Evolutionary conservation across 2,797 vertebrate genomes (phyloP).

Genomic region (Galago senegalensis): DNA sequence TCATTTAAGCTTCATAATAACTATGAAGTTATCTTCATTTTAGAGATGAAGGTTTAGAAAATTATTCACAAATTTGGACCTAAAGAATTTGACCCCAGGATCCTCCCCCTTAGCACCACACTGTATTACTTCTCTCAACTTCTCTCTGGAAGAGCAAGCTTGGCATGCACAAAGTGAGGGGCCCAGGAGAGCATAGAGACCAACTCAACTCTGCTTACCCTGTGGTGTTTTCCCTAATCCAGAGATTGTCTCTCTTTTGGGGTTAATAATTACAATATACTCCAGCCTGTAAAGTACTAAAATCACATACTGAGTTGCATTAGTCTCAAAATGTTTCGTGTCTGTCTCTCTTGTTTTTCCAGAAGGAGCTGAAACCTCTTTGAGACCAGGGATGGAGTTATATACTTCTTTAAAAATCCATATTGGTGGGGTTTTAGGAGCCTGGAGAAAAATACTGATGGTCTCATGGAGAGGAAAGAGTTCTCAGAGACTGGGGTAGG

Average conservation of each 20-base stretch:
- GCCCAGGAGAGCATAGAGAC: not conserved
- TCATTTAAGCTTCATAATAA: not conserved
- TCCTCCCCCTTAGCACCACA: not conserved
- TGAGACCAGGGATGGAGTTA: not conserved
- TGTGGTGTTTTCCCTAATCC: not conserved
- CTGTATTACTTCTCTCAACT: not conserved
- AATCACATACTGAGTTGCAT: not conserved
- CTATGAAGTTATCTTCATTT: not conserved
- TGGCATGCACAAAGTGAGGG: accelerated
- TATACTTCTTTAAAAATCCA: not conserved
- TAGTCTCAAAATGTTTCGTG: not conserved
- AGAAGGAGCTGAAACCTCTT: not conserved
- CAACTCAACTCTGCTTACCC: not conserved
- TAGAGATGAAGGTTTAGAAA: not conserved
- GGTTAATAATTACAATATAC: not conserved
- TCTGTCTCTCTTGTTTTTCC: not conserved
- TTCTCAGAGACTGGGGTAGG: not conserved
- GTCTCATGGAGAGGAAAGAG: not conserved
- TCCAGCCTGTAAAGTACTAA: not conserved
- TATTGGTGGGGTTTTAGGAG: not conserved
- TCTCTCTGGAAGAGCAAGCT: not conserved
- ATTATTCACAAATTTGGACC: not conserved
- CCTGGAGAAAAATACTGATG: not conserved
- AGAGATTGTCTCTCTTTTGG: not conserved
- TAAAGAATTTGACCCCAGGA: not conserved